These are phyloP conservation scores for Amphilophus citrinellus DNA, from an alignment of 2,113 vertebrate species.

Conservation along the genomic window DNA sequence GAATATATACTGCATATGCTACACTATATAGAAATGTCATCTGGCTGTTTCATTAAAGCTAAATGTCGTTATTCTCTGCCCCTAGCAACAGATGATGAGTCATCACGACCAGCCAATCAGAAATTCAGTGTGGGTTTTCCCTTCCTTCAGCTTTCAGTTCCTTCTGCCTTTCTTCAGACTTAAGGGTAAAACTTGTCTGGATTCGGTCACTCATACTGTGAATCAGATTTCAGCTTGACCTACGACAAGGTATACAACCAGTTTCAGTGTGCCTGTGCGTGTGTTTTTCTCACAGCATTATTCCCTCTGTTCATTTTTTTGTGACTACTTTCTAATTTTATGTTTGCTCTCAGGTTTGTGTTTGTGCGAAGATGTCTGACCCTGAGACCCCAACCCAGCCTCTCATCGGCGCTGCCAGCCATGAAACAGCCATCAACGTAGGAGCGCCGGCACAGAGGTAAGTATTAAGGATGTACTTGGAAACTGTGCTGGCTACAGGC, in stretches of 20 bases:
- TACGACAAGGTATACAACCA: constrained; percentile 39
- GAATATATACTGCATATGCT: not conserved
- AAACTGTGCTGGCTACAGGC: not conserved
- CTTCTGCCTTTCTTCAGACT: not conserved
- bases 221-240: not conserved
- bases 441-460: constrained; percentile 24
- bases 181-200: not conserved
- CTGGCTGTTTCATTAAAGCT: not conserved
- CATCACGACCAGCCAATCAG: constrained; percentile 47
- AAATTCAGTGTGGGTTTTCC: constrained; percentile 1
- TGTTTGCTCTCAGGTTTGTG: constrained; percentile 37
- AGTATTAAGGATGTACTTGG: not conserved
- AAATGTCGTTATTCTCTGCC: not conserved
- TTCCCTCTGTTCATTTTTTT: not conserved
- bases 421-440: constrained; percentile 16
- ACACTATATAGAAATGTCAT: not conserved
- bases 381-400: constrained; percentile 27
- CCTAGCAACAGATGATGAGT: constrained; percentile 54
- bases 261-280: not conserved
- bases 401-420: constrained; percentile 15
- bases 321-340: not conserved
- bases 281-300: not conserved
- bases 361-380: constrained; percentile 51
- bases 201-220: not conserved
- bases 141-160: constrained; percentile 41